Conservation (phyloP, 1,140 invertebrate species). For the Atta cephalotes region DNA sequence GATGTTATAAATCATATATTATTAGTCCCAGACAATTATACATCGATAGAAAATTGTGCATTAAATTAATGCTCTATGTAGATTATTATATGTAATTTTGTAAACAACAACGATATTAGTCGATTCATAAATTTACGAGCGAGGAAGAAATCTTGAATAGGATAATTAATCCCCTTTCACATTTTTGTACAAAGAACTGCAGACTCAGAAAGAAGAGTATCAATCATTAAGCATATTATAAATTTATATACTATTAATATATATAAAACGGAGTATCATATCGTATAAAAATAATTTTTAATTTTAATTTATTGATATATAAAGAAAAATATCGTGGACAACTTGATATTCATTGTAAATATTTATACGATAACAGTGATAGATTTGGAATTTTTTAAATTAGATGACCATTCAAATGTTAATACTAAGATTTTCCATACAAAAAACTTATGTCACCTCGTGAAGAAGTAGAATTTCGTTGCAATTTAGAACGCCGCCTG, state of each 20-base stretch:
- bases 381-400: not conserved
- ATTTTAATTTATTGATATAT: not conserved
- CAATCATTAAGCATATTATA: not conserved
- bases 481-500: conserved; percentile 82
- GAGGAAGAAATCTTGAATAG: conserved; percentile 9
- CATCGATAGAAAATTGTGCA: not conserved
- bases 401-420: not conserved
- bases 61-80: conserved; percentile 26
- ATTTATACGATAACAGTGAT: not conserved
- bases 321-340: not conserved
- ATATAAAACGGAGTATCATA: not conserved
- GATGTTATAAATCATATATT: conserved; percentile 11
- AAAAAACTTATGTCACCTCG: not conserved
- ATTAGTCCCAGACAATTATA: conserved; percentile 14
- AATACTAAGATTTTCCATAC: not conserved
- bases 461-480: conserved; percentile 76
- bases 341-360: not conserved
- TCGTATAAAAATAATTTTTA: not conserved
- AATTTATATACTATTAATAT: not conserved
- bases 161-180: conserved; percentile 9
- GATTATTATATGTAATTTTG: conserved; percentile 26
- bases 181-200: not conserved
- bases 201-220: not conserved
- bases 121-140: conserved; percentile 19
- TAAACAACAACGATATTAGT: not conserved